Conservation (phyloP, 2,888 invertebrate species). For the Horisme vitalbata region DNA sequence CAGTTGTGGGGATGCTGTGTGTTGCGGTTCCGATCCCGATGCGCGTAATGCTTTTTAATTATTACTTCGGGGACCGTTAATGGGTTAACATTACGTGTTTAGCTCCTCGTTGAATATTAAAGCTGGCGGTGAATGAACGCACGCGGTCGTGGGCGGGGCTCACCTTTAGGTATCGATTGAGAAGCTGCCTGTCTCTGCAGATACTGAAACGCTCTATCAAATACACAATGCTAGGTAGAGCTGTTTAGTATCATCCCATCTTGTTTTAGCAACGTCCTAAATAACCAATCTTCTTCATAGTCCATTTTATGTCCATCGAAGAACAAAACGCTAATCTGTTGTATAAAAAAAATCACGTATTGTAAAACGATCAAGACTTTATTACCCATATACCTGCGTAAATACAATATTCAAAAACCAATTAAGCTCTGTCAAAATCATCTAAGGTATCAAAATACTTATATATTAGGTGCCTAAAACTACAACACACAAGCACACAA, state of each 20-base stretch:
- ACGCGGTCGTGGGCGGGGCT: conserved; percentile 41
- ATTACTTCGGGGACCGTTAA: conserved; percentile 63
- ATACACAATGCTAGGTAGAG: too few relatives aligned
- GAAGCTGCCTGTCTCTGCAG: conserved; percentile 7
- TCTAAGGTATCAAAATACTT: background rate
- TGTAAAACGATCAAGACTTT: background rate
- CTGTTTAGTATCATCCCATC: too few relatives aligned
- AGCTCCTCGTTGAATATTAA: conserved; percentile 50
- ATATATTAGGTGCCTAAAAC: too few relatives aligned
- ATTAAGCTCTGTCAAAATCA: too few relatives aligned
- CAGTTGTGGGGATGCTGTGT: conserved; percentile 64
- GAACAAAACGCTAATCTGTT: too few relatives aligned
- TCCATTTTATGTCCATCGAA: too few relatives aligned
- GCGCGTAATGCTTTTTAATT: conserved; percentile 73
- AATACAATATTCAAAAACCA: background rate
- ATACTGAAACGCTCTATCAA: too few relatives aligned
- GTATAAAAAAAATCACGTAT: too few relatives aligned
- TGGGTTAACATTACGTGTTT: conserved; percentile 51
- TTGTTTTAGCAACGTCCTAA: too few relatives aligned
- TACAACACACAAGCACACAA: too few relatives aligned
- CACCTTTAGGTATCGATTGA: conserved; percentile 35
- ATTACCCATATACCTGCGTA: background rate
- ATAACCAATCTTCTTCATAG: too few relatives aligned
- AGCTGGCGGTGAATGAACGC: conserved; percentile 52
- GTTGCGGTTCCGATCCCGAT: conserved; percentile 69